phyloP scores from a whole-genome alignment of 2,797 vertebrate genomes.

The Rhinogobio ventralis region DNA sequence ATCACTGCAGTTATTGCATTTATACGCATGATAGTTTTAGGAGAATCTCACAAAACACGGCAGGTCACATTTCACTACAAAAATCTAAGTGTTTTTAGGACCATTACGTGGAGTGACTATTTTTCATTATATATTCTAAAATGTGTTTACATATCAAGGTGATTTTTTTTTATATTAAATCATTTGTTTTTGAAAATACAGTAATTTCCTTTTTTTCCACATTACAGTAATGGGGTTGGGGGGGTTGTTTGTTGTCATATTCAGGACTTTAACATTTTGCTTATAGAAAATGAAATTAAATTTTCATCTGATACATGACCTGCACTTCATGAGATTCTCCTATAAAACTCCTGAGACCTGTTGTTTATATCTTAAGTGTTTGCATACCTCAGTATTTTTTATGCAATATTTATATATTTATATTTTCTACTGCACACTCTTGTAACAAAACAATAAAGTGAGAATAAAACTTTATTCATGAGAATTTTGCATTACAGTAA shows the following conservation, averaged over 20 bases:
- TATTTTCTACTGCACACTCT: conserved; percentile 38
- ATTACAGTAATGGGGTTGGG: too few species aligned
- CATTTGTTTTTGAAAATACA: too few species aligned
- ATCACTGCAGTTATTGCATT: conserved; percentile 25
- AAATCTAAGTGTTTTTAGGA: too few species aligned
- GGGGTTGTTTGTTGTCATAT: too few species aligned
- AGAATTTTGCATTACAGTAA: conserved; percentile 5
- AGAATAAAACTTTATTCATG: conserved; percentile 6
- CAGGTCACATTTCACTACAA: neutral
- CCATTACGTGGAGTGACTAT: too few species aligned
- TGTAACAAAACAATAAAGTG: conserved; percentile 17
- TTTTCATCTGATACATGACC: too few species aligned
- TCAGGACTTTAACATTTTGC: too few species aligned
- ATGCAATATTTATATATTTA: conserved; percentile 33
- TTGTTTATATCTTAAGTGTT: conserved; percentile 14
- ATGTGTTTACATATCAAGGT: too few species aligned
- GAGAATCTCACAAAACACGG: neutral
- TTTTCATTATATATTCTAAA: too few species aligned
- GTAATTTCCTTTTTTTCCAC: too few species aligned
- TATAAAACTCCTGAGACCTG: neutral
- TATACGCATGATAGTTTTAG: conserved; percentile 2
- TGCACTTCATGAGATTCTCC: neutral
- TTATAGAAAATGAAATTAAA: too few species aligned
- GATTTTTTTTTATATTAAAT: too few species aligned
- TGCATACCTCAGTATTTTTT: conserved; percentile 31